Percentiles rank a stretch among this genome's conserved stretches.
phyloP scores from a whole-genome alignment of 1,140 invertebrate genomes.

The Kradibia gibbosae region DNA sequence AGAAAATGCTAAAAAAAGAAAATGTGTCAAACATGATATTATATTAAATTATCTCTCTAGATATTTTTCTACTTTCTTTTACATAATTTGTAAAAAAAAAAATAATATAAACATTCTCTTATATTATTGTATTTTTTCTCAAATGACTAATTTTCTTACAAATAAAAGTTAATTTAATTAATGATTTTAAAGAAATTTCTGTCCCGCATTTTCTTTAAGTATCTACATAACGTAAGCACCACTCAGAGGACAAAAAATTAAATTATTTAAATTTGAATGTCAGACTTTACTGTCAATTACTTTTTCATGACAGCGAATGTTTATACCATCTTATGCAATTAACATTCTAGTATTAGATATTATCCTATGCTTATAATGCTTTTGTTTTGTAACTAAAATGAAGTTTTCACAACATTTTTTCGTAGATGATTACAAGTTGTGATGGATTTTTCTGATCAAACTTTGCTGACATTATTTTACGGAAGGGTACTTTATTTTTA shows the following conservation, averaged over 20 bases:
- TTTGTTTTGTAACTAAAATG: conserved; percentile 36
- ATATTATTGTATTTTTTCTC: too few relatives aligned
- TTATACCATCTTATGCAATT: conserved; percentile 32
- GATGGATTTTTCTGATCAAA: background rate
- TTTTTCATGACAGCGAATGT: background rate
- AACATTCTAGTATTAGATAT: conserved; percentile 5
- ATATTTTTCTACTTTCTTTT: too few relatives aligned
- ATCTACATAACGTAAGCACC: background rate
- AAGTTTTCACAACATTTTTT: conserved; percentile 6
- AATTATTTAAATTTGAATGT: conserved; percentile 7
- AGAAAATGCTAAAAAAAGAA: too few relatives aligned
- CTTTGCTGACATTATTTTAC: background rate
- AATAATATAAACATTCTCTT: too few relatives aligned
- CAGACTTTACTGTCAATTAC: conserved; percentile 19
- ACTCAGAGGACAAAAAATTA: background rate
- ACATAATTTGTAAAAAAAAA: too few relatives aligned
- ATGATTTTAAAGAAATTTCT: conserved; percentile 1
- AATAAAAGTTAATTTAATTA: too few relatives aligned
- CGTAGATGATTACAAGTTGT: background rate
- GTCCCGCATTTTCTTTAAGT: background rate
- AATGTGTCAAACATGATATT: too few relatives aligned
- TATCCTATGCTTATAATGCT: background rate
- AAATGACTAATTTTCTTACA: too few relatives aligned
- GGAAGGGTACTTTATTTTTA: background rate
- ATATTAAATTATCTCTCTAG: too few relatives aligned